These are phyloP conservation scores for Globodera rostochiensis DNA, from an alignment of 1,140 invertebrate species.

Conservation along the genomic window DNA sequence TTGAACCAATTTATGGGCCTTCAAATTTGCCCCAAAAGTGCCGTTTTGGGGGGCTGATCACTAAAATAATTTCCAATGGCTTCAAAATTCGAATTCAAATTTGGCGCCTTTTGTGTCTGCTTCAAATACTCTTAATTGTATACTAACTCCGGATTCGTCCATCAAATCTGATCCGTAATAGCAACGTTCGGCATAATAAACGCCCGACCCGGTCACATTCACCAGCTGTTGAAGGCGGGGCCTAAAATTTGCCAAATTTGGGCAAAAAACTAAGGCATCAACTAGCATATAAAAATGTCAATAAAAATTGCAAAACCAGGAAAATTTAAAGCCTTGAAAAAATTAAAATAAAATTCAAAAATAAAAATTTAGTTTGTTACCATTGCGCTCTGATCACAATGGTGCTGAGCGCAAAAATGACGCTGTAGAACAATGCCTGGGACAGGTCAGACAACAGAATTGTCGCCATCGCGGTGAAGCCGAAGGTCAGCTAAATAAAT, in stretches of 20 bases:
- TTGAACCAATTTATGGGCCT: too few species aligned
- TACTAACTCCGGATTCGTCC: constrained; percentile 45
- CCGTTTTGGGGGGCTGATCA: too few species aligned
- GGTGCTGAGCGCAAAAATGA: constrained; percentile 41
- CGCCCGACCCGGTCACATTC: constrained; percentile 55
- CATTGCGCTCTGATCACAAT: constrained; percentile 49
- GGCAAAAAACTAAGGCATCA: too few species aligned
- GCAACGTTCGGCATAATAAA: constrained; percentile 50
- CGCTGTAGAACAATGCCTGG: constrained; percentile 39
- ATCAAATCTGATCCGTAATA: constrained; percentile 47
- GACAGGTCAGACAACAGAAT: constrained; percentile 34
- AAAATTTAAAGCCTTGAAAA: background rate
- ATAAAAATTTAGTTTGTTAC: background rate
- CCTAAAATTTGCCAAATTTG: background rate
- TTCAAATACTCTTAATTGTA: background rate
- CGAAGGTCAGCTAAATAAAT: constrained; percentile 40
- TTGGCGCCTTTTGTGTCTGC: too few species aligned
- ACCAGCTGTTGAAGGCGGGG: constrained; percentile 50
- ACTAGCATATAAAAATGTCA: too few species aligned
- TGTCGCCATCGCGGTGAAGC: constrained; percentile 39
- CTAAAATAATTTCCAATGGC: too few species aligned
- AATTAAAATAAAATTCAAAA: constrained; percentile 10
- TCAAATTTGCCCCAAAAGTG: too few species aligned
- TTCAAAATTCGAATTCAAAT: too few species aligned
- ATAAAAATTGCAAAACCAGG: too few species aligned